Evolutionary conservation across 2,113 vertebrate species (phyloP), one percentile per base, ranked within the genome.

Genomic region (Strix aluco): DNA sequence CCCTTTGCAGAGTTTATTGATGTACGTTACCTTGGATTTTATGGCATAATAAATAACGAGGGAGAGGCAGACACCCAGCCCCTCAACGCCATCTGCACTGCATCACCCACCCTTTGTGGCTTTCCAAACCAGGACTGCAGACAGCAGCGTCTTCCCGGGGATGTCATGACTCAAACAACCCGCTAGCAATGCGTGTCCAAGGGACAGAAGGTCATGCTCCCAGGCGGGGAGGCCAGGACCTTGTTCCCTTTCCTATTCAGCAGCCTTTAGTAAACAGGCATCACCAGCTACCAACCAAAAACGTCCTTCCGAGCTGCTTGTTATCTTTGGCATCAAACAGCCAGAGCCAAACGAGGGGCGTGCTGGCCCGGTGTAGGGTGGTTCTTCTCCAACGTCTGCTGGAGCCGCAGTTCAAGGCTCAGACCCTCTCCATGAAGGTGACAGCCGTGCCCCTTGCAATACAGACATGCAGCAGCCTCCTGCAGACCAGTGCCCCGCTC

Each of bases 171-270:
- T 34, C 38, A 13, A 55, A 15, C 67, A 46, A 22, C 42, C 44
- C 1, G 1, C 13, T 26, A 17, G 61, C 2, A 2, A 23, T 59
- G 42, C 1, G 0, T 0, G 11, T 10, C 72, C 4, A 2, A 34
- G 42, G 65, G 40, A 25, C 73, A 40, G 38, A 11, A 66, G 72
- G 34, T 36, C 2, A 0, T 4, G 34, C 42, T 74, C 58, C 70
- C 55, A 5, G 40, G 20, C 1, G 0, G 29, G 44, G 46, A 36
- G 57, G 22, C 57, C 57, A 14, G 22, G 36, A 30, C 70, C 22
- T n/a, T 3, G 2, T 25, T 44, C 65, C 51, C 59, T 66, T 72
- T 42, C 49, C 54, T 34, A 0, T 34, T 36, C n/a, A 57, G 18
- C 62, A 63, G 58, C 54, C 22, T 40, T 73, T 38, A 57, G 44